Base-by-base conservation (phyloP, 1,140 invertebrate genomes). In the Drosophila tani region DNA sequence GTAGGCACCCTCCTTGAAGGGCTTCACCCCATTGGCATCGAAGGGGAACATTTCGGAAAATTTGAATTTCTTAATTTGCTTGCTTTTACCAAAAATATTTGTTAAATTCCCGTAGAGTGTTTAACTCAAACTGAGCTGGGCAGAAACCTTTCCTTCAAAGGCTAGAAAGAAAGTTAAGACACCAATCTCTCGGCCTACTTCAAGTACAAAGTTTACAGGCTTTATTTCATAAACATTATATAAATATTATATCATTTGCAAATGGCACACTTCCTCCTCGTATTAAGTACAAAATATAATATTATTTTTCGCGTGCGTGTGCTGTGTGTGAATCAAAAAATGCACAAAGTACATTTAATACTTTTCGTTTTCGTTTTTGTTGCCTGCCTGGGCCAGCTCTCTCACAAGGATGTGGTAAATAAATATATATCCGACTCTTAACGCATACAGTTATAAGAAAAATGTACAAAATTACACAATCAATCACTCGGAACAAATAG, bases 271-370 rank as follows among this genome's bases (percentile, higher is more conserved):
- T 53, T 19, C 3, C 50, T 77, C 40, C 24, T 49, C 49, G 24
- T 17, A 47, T 80, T 81, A 81, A 84, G 79, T 83, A 82, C 69
- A 76, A 64, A 53, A 56, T 40, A 56, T 40, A 56, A 40, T 56
- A 56, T 21, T 56, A 56, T 40, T 56, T 35, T 75, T 27, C 58
- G 43, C 27, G 58, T 75, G 74, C 68, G 73, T 59, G 56, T 63
- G 56, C 58, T 64, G 51, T n/a, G n/a, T 69, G 45, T 81, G 69
- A 82, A 83, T 19, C 35, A 56, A 24, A 62, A 87, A 87, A 88
- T 87, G 83, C 83, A 88, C 81, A 88, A 75, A 88, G 84, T 88
- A 83, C 84, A 84, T 65, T 75, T 88, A 84, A 88, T 88, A 90
- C 84, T 84, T 82, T 69, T 63, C 29, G n/a, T n/a, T n/a, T n/a